Base-by-base conservation (phyloP, 2,888 invertebrate species). In the Mesodorylaimus sp. region DNA sequence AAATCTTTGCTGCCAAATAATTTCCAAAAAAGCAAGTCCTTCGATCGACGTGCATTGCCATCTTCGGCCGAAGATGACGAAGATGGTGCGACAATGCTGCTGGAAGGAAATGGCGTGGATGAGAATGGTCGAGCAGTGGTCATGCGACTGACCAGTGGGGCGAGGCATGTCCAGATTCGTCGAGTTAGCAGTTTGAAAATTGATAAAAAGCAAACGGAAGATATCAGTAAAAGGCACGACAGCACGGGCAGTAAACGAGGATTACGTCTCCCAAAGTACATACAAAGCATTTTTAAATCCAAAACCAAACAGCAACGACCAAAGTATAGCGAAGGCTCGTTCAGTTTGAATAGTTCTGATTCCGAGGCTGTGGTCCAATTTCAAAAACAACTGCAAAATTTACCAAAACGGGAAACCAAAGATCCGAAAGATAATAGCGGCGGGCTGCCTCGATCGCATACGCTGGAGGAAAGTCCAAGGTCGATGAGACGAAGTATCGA, bases 191-290 rank as follows among this genome's bases (percentile, higher is more conserved):
- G n/a, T n/a, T n/a, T n/a, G n/a, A n/a, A n/a, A n/a, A n/a, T n/a
- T n/a, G n/a, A n/a, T n/a, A n/a, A n/a, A n/a, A n/a, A n/a, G n/a
- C n/a, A n/a, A n/a, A n/a, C n/a, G n/a, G n/a, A n/a, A n/a, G n/a
- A n/a, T n/a, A n/a, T n/a, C n/a, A n/a, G n/a, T 13, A 39, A 39
- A 39, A 7, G 27, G 7, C 44, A 21, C 26, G 21, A 43, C 7
- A 24, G 44, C 7, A 43, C 44, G 44, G 27, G 44, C 44, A 7
- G 25, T 7, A 24, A 5, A 3, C 24, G 27, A 27, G 41, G 41
- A 41, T 61, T 62, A 36, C 63, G 63, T 47, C 50, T 64, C 16
- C 62, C 64, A 1, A 60, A 61, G 52, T 64, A 64, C 52, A 62
- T 64, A 25, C 61, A 63, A 47, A 60, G 59, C 21, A 50, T 64